Percentiles rank a stretch among this genome's conserved stretches.
These are phyloP conservation scores for Drosophila orosa DNA, from an alignment of 1,140 invertebrate genomes.

Conservation along the genomic window DNA sequence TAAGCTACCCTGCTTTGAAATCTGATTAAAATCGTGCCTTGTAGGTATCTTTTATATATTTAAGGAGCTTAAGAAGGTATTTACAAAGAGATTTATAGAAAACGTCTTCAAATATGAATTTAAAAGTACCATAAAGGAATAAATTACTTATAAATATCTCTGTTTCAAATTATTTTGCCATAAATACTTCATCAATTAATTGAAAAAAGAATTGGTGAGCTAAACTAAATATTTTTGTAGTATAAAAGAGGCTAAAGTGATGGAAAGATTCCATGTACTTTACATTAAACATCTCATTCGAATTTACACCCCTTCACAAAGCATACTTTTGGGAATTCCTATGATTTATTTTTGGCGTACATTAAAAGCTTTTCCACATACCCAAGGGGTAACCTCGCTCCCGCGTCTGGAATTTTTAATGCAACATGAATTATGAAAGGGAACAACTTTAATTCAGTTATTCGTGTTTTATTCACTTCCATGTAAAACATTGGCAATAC, in stretches of 20 bases:
- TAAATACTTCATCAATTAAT: too few relatives aligned
- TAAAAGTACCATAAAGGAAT: too few relatives aligned
- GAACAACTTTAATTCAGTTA: conserved; percentile 1
- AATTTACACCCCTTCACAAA: neutral
- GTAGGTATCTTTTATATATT: neutral
- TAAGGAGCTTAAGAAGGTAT: neutral
- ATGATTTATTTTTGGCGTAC: neutral
- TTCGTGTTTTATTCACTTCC: neutral
- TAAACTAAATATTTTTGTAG: neutral
- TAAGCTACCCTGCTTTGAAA: conserved; percentile 1
- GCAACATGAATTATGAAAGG: conserved; percentile 8
- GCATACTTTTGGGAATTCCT: conserved; percentile 28
- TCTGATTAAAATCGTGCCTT: conserved; percentile 11
- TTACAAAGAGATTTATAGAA: neutral
- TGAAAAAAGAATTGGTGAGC: neutral
- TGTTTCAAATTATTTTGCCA: neutral
- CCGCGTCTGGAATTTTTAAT: neutral
- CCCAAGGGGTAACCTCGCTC: neutral
- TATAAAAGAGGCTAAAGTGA: neutral
- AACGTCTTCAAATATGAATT: neutral
- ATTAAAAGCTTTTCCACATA: conserved; percentile 30
- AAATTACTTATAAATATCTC: neutral
- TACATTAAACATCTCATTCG: neutral
- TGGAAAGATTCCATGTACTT: neutral
- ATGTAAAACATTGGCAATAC: conserved; percentile 18